These are phyloP conservation scores for Lethrus apterus DNA, from an alignment of 1,140 invertebrate genomes.

Conservation along the genomic window DNA sequence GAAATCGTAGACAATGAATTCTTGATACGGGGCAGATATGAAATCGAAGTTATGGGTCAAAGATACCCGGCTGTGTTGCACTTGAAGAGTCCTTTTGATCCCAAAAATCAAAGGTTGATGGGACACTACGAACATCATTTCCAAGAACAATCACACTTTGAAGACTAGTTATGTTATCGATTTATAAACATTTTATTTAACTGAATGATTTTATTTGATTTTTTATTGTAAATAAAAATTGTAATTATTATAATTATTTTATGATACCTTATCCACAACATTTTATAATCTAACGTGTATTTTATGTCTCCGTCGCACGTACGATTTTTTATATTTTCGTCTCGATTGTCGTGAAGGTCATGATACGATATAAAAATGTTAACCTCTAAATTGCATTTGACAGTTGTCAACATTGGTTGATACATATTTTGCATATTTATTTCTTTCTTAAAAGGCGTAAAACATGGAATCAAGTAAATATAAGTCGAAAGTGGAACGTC, in stretches of 20 bases:
- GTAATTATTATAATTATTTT: too few relatives aligned
- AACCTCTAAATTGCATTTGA: too few relatives aligned
- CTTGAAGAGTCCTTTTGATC: conserved; percentile 72
- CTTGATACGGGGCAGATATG: conserved; percentile 63
- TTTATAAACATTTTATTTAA: too few relatives aligned
- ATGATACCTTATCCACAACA: too few relatives aligned
- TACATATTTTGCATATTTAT: too few relatives aligned
- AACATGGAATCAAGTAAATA: conserved; percentile 21
- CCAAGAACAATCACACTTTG: conserved; percentile 38
- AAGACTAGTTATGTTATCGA: conserved; percentile 31
- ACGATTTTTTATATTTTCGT: too few relatives aligned
- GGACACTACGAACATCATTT: conserved; percentile 37
- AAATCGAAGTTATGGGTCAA: conserved; percentile 72
- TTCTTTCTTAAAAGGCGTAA: neutral
- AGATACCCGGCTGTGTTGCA: conserved; percentile 62
- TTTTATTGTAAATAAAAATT: too few relatives aligned
- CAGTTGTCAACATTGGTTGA: too few relatives aligned
- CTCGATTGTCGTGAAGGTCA: too few relatives aligned
- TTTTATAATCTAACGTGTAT: neutral
- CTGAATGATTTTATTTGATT: too few relatives aligned
- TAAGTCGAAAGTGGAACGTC: conserved; percentile 32
- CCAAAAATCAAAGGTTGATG: conserved; percentile 51
- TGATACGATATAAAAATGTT: too few relatives aligned
- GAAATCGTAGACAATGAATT: conserved; percentile 57
- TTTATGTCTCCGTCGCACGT: too few relatives aligned